Conservation (phyloP, 2,113 vertebrate genomes). For the Haemorhous mexicanus region DNA sequence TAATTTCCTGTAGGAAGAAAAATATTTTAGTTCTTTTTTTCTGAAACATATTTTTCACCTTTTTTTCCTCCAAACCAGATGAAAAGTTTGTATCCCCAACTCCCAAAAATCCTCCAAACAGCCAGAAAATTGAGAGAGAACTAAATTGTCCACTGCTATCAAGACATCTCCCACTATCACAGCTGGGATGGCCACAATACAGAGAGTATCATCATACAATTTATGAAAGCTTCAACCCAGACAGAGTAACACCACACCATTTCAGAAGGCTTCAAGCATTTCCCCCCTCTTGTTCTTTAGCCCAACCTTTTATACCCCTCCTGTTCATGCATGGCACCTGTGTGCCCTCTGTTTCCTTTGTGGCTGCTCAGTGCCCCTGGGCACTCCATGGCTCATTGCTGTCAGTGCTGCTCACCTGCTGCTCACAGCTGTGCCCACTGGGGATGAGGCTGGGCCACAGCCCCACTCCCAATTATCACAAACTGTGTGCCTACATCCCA, state of each 20-base stretch:
- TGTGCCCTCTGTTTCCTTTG: neutral
- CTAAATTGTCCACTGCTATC: neutral
- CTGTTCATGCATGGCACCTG: neutral
- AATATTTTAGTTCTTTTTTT: neutral
- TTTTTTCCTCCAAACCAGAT: neutral
- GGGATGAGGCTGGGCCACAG: neutral
- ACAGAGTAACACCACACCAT: neutral
- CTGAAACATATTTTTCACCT: neutral
- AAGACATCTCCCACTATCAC: neutral
- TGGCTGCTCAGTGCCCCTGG: neutral
- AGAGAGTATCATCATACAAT: neutral
- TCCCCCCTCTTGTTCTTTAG: neutral
- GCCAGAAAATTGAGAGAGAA: neutral
- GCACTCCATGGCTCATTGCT: neutral
- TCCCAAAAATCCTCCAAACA: neutral
- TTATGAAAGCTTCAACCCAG: neutral
- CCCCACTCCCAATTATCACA: neutral
- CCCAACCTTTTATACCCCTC: neutral
- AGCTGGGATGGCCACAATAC: neutral
- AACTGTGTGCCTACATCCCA: neutral
- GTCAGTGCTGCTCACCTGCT: neutral
- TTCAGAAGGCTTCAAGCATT: neutral
- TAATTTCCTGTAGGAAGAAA: neutral
- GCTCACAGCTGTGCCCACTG: rapidly evolving
- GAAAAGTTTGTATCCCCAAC: neutral